Percentiles rank a stretch among this genome's conserved stretches.
Evolutionary conservation across 2,797 vertebrate genomes (phyloP).

Genomic region (Threskiornis aethiopicus): DNA sequence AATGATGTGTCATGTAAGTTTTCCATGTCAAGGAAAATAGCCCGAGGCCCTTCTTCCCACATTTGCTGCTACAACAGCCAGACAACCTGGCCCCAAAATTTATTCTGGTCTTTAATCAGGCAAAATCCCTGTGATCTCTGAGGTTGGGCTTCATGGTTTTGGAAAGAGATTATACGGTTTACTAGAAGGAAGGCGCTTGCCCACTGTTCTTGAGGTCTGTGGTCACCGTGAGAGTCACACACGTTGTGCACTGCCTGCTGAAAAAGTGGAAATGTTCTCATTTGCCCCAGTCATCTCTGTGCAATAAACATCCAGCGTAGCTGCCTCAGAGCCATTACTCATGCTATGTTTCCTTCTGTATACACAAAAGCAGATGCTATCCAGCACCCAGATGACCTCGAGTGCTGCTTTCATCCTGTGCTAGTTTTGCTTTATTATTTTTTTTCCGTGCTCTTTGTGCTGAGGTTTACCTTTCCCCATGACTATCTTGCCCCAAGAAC

Average conservation of each 20-base stretch:
- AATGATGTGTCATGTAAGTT: constrained; percentile 53
- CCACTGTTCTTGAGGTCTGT: background rate
- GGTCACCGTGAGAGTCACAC: background rate
- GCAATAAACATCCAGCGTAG: background rate
- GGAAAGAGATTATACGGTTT: background rate
- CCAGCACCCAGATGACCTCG: constrained; percentile 11
- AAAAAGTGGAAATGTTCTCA: background rate
- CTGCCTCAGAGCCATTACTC: constrained; percentile 3
- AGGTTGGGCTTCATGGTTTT: background rate
- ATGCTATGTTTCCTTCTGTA: background rate
- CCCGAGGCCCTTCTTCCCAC: constrained; percentile 32
- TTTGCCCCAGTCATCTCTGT: background rate
- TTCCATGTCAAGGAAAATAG: constrained; percentile 59
- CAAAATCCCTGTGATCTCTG: constrained; percentile 43
- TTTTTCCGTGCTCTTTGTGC: background rate
- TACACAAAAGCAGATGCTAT: constrained; percentile 26
- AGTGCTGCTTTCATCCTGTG: constrained; percentile 3
- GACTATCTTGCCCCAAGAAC: background rate
- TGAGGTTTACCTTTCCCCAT: background rate
- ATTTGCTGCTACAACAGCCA: constrained; percentile 42
- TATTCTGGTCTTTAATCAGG: constrained; percentile 57
- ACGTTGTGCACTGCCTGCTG: background rate
- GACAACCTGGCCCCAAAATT: constrained; percentile 52
- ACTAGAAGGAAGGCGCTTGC: background rate
- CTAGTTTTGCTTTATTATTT: background rate